Evolutionary conservation across 37 sponge, comb jelly and placozoan genomes (phyloP).

Genomic region (Diacarnus erythraeanus): DNA sequence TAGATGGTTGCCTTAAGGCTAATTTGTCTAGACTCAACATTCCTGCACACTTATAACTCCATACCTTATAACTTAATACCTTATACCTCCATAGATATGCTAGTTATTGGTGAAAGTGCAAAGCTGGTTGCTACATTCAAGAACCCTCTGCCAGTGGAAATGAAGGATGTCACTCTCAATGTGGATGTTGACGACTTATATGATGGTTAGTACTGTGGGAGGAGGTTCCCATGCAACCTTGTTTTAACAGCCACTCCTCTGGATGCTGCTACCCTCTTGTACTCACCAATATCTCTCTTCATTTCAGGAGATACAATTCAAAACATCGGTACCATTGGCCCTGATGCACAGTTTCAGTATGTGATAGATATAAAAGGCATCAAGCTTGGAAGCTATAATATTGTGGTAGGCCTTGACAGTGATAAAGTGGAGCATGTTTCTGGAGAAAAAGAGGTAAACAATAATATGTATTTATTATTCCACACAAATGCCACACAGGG

Average conservation of each 20-base stretch:
- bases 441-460: slow-evolving; percentile 35
- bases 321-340: slow-evolving; percentile 27
- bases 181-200: slow-evolving; percentile 32
- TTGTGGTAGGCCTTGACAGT: slow-evolving; percentile 32
- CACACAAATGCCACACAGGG: no score
- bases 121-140: slow-evolving; percentile 6
- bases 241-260: no score
- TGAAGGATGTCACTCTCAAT: slow-evolving; percentile 37
- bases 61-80: neutral
- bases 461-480: no score
- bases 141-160: slow-evolving; percentile 42
- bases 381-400: slow-evolving; percentile 14
- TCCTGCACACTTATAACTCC: neutral
- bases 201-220: slow-evolving; percentile 6
- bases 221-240: no score
- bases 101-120: slow-evolving; percentile 18
- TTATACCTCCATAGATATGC: neutral
- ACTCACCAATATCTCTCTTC: neutral
- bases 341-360: slow-evolving; percentile 20
- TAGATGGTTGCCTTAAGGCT: neutral
- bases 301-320: slow-evolving; percentile 36
- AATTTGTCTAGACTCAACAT: neutral
- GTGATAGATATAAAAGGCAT: slow-evolving; percentile 19
- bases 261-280: neutral
- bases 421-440: slow-evolving; percentile 34